Conservation (phyloP, 1,140 invertebrate genomes). For the Vanessa tameamea region DNA sequence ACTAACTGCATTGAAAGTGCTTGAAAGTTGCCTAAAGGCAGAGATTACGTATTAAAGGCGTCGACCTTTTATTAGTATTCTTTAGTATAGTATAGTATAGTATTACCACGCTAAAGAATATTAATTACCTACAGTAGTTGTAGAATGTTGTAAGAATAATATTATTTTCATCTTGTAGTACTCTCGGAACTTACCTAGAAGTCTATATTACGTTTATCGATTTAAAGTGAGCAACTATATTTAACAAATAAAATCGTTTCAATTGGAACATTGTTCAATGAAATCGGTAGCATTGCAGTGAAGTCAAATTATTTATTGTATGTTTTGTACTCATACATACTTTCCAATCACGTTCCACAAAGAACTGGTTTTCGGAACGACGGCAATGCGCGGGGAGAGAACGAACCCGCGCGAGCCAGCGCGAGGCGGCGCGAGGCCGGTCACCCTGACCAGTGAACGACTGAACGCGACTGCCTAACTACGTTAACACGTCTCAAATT, state of each 20-base stretch:
- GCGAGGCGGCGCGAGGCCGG: constrained; percentile 55
- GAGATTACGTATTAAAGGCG: too few relatives aligned
- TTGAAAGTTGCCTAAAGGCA: too few relatives aligned
- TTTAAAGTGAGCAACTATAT: too few relatives aligned
- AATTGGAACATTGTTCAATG: not conserved
- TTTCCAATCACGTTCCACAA: constrained; percentile 40
- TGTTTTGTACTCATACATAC: constrained; percentile 23
- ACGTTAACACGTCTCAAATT: constrained; percentile 8
- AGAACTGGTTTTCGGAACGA: constrained; percentile 46
- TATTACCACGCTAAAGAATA: too few relatives aligned
- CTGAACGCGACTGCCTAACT: constrained; percentile 16
- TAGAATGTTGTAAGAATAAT: too few relatives aligned
- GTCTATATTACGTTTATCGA: not conserved
- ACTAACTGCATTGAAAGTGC: too few relatives aligned
- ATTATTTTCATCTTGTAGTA: too few relatives aligned
- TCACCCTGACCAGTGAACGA: constrained; percentile 36
- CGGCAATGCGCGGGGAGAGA: constrained; percentile 42
- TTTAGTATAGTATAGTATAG: too few relatives aligned
- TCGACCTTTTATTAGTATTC: too few relatives aligned
- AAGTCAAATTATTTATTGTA: not conserved
- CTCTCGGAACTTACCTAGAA: too few relatives aligned
- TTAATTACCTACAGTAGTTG: too few relatives aligned
- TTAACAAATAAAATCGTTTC: too few relatives aligned
- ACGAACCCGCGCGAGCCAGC: constrained; percentile 53
- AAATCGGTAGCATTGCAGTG: not conserved